Conservation (phyloP, 2,888 invertebrate species). For the Craniophora ligustri region DNA sequence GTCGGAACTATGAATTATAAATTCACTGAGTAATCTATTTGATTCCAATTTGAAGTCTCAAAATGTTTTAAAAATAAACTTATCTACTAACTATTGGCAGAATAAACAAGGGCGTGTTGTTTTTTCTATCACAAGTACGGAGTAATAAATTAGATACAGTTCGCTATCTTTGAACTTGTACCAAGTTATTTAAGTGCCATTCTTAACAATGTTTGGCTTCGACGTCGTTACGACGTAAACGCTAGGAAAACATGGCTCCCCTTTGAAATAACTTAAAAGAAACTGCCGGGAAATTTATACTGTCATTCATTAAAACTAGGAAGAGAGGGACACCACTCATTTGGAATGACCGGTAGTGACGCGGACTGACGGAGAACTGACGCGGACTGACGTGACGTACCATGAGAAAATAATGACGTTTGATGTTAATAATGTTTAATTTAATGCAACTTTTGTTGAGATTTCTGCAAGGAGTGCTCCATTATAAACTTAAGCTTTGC, state of each 20-base stretch:
- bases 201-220: slow-evolving; percentile 75
- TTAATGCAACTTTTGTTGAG: too few relatives aligned
- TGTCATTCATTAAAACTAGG: slow-evolving; percentile 59
- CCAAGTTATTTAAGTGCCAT: slow-evolving; percentile 65
- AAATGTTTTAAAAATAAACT: too few relatives aligned
- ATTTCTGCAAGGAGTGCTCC: too few relatives aligned
- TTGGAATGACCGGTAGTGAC: slow-evolving; percentile 33
- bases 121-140: too few relatives aligned
- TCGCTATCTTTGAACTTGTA: slow-evolving; percentile 44
- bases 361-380: slow-evolving; percentile 16
- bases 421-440: slow-evolving; percentile 21
- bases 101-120: too few relatives aligned
- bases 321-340: slow-evolving; percentile 41
- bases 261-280: slow-evolving; percentile 68
- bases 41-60: too few relatives aligned
- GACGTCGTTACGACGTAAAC: slow-evolving; percentile 68
- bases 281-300: slow-evolving; percentile 56
- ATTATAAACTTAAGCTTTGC: too few relatives aligned
- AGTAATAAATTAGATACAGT: slow-evolving; percentile 37
- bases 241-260: slow-evolving; percentile 68
- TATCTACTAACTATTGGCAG: too few relatives aligned
- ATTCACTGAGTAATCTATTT: too few relatives aligned
- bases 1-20: too few relatives aligned
- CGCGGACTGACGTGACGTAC: slow-evolving; percentile 7
- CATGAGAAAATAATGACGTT: slow-evolving; percentile 7